Percentiles rank a stretch among this genome's conserved stretches.
Conservation (phyloP, 2,113 vertebrate species). For the Trematomus loennbergii region DNA sequence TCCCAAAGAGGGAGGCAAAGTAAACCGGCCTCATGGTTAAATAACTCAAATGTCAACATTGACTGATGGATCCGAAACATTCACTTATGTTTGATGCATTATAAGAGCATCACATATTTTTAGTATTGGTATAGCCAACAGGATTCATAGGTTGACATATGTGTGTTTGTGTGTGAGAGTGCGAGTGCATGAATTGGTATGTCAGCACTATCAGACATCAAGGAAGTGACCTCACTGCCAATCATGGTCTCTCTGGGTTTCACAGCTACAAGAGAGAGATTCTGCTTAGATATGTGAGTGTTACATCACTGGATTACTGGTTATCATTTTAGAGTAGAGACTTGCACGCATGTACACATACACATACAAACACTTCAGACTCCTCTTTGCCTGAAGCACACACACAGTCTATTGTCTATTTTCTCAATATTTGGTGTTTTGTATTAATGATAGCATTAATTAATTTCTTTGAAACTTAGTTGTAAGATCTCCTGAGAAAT, state of each 20-base stretch:
- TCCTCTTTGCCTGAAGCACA: constrained; percentile 17
- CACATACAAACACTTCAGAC: constrained; percentile 4
- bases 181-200: constrained; percentile 15
- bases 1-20: neutral
- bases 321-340: neutral
- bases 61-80: neutral
- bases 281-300: constrained; percentile 22
- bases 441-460: constrained; percentile 7
- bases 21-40: neutral
- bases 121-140: neutral
- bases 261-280: constrained; percentile 10
- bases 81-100: neutral
- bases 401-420: neutral
- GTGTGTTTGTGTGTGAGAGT: neutral
- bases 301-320: constrained; percentile 29
- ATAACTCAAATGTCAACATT: neutral
- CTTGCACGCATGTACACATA: neutral
- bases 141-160: neutral
- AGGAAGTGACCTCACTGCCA: constrained; percentile 65
- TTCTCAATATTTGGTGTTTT: constrained; percentile 8
- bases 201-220: constrained; percentile 48
- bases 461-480: constrained; percentile 41
- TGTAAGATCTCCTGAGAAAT: constrained; percentile 14
- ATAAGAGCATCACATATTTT: neutral
- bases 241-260: constrained; percentile 35